Percentiles rank a stretch among this genome's conserved stretches.
Evolutionary conservation across 2,113 vertebrate species (phyloP).

Genomic region (Balaeniceps rex): DNA sequence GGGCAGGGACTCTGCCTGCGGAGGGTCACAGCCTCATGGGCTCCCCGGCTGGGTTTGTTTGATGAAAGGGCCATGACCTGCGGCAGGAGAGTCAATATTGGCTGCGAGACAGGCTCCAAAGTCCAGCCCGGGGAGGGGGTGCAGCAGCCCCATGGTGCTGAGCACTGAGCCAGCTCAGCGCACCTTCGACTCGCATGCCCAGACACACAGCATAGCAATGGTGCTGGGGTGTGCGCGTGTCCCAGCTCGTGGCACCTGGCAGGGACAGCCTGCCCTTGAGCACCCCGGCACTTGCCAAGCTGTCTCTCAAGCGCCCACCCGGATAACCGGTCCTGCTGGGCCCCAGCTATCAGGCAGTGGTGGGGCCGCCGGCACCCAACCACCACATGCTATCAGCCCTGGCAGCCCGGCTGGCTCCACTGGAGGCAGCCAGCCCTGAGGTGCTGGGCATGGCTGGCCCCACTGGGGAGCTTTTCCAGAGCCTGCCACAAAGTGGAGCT

Average conservation of each 20-base stretch:
- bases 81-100: slow-evolving; percentile 1
- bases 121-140: background rate
- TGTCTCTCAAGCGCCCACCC: background rate
- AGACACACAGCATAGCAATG: accelerated
- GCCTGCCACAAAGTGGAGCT: background rate
- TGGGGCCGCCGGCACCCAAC: accelerated
- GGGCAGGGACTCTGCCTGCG: background rate
- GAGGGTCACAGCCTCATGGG: background rate
- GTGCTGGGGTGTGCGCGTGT: accelerated
- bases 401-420: background rate
- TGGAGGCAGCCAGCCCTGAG: background rate
- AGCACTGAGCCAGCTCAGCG: background rate
- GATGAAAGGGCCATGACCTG: background rate
- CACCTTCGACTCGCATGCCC: accelerated
- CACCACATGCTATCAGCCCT: background rate
- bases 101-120: background rate
- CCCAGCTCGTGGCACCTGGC: background rate
- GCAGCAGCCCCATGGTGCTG: too few species aligned
- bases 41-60: background rate
- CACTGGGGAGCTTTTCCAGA: background rate
- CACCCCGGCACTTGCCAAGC: background rate
- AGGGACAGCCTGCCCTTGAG: background rate
- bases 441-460: background rate
- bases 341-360: background rate
- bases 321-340: accelerated